A percentile compares a stretch with the other conserved stretches of the same genome.
These are phyloP conservation scores for Trimorus sp. DNA, from an alignment of 2,888 invertebrate species.

Conservation along the genomic window DNA sequence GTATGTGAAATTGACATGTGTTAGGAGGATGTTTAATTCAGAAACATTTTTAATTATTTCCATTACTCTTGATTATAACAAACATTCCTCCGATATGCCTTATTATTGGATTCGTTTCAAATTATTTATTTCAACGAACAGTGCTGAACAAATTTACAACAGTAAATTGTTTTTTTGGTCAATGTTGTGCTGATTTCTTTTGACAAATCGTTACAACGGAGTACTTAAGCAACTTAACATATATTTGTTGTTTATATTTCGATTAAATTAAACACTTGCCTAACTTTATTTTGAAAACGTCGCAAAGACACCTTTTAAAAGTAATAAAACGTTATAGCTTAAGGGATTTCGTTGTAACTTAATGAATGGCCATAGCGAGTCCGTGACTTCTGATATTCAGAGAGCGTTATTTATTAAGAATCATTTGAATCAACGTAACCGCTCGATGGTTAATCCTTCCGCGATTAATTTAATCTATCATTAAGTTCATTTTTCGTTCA, in stretches of 20 bases:
- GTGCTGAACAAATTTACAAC: conserved; percentile 22
- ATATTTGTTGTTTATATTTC: conserved; percentile 17
- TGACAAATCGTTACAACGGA: conserved; percentile 46
- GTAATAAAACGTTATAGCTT: conserved; percentile 15
- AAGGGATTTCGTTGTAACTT: conserved; percentile 51
- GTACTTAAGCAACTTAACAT: conserved; percentile 43
- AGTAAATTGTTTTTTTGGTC: neutral
- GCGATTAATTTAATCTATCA: conserved; percentile 17
- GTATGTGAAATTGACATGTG: conserved; percentile 15
- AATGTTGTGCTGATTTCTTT: conserved; percentile 5
- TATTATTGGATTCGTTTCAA: neutral
- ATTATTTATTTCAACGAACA: conserved; percentile 17
- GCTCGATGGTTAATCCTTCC: conserved; percentile 21
- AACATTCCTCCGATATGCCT: conserved; percentile 10
- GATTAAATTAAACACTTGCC: neutral
- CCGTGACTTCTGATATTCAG: conserved; percentile 7
- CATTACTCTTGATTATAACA: neutral
- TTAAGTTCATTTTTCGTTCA: conserved; percentile 13
- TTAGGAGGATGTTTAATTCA: conserved; percentile 4
- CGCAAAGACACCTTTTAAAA: conserved; percentile 37
- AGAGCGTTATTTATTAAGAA: conserved; percentile 3
- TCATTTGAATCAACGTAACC: neutral
- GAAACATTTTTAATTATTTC: neutral
- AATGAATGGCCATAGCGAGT: conserved; percentile 13
- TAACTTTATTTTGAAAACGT: conserved; percentile 37